Base-by-base conservation (phyloP, 1,140 invertebrate genomes). In the Lasaia peninsularis region DNA sequence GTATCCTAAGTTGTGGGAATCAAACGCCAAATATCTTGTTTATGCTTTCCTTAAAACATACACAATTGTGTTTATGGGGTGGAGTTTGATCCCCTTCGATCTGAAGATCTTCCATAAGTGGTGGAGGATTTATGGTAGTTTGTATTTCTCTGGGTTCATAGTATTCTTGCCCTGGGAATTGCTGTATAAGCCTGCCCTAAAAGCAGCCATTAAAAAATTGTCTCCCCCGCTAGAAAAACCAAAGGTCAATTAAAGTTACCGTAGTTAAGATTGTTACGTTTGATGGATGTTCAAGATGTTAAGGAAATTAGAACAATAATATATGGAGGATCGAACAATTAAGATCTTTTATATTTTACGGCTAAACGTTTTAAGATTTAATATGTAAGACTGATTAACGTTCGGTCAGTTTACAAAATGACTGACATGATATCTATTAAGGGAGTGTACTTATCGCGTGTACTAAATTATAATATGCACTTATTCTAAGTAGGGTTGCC, bases 11-110 rank as follows among this genome's bases (percentile, higher is more conserved):
- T 52, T 92, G 52, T 90, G 91, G 66, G 57, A 69, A 1, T 87
- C 81, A 14, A 63, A 68, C 14, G 69, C 80, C 9, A 80, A 76
- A 66, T 35, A 90, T 40, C 20, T 90, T 0, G 51, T 90, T 0
- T 91, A 91, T 78, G 58, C 94, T 0, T 18, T 96, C 1, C 80
- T 95, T 2, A 96, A 96, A 80, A 67, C 93, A 0, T 96, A 97
- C 65, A 93, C 96, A 0, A 91, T 94, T 9, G 89, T 96, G 10
- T 95, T 95, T 64, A 95, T 98, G 92, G 96, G 96, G 9, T 98
- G 96, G 90, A 94, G 94, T 72, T 85, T 98, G 9, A 84, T 94
- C 5, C 93, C 96, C 0, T 98, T 99, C 75, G 92, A 92, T 21
- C 89, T 96, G 1, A 91, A 98, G 18, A 93, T 93, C 4, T 94